phyloP scores from a whole-genome alignment of 2,797 vertebrate species.

The Amazonetta brasiliensis region DNA sequence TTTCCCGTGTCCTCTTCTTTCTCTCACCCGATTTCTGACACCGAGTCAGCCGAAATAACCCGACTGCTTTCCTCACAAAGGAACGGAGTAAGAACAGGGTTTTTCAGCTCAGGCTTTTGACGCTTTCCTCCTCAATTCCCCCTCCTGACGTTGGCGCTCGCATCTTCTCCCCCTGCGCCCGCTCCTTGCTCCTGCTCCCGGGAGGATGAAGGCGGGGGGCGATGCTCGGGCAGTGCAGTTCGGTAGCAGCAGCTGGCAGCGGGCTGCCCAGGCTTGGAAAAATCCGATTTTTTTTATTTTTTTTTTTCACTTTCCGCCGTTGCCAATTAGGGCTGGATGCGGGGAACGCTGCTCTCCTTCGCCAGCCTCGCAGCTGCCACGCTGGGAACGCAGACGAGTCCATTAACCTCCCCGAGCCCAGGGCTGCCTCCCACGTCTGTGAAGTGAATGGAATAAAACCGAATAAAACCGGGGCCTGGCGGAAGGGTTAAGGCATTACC shows the following conservation, averaged over 20 bases:
- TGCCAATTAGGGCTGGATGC: background rate
- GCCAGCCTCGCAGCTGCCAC: background rate
- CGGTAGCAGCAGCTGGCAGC: background rate
- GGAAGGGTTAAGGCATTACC: background rate
- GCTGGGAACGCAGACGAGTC: background rate
- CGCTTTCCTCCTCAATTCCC: background rate
- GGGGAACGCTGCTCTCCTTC: background rate
- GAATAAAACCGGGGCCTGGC: background rate
- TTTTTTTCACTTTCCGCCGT: background rate
- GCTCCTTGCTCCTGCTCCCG: background rate
- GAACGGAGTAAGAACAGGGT: background rate
- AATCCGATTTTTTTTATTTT: background rate
- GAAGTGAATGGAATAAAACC: background rate
- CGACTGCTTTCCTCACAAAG: accelerated
- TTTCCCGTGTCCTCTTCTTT: background rate
- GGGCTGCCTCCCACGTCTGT: background rate
- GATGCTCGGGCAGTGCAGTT: background rate
- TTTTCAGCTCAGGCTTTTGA: background rate
- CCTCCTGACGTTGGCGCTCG: background rate
- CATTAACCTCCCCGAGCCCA: background rate
- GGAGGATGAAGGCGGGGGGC: accelerated
- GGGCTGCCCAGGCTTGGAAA: background rate
- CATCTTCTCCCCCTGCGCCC: background rate
- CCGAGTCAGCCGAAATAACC: background rate
- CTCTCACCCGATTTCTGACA: background rate